Evolutionary conservation across 1,140 invertebrate species (phyloP).

Genomic region (Cotesia vestalis): DNA sequence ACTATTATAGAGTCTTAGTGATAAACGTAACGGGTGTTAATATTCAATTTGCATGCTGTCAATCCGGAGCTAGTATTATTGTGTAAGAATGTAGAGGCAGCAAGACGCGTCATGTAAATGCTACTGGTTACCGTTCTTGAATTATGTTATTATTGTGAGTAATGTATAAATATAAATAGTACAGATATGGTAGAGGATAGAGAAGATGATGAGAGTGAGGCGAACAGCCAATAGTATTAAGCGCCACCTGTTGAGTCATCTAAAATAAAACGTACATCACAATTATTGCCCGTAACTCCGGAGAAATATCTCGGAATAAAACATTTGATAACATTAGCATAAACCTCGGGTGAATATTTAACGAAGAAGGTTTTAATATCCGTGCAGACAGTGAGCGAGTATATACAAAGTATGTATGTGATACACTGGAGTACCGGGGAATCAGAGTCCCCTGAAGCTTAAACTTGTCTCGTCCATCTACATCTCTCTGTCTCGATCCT

Average conservation of each 20-base stretch:
- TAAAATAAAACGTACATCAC: background rate
- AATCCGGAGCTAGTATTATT: constrained; percentile 23
- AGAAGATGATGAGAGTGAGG: too few relatives aligned
- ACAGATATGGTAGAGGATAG: background rate
- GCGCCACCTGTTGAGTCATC: constrained; percentile 32
- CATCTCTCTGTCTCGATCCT: constrained; percentile 42
- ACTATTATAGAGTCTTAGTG: too few relatives aligned
- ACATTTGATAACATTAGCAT: constrained; percentile 33
- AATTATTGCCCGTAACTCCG: constrained; percentile 7
- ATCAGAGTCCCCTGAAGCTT: background rate
- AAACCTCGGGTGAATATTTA: constrained; percentile 30
- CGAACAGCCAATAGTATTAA: background rate
- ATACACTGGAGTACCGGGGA: background rate
- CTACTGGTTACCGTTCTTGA: constrained; percentile 15
- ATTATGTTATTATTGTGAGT: background rate
- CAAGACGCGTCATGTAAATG: background rate
- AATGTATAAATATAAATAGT: constrained; percentile 14
- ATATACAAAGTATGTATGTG: constrained; percentile 10
- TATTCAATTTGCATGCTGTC: constrained; percentile 42
- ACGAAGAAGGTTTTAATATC: constrained; percentile 14
- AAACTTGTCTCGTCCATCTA: constrained; percentile 35
- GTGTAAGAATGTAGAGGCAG: background rate
- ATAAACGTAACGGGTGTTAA: constrained; percentile 25
- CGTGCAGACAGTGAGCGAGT: constrained; percentile 16
- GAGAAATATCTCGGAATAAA: background rate